Evolutionary conservation across 2,888 invertebrate genomes (phyloP).

Genomic region (Dicycla oo): DNA sequence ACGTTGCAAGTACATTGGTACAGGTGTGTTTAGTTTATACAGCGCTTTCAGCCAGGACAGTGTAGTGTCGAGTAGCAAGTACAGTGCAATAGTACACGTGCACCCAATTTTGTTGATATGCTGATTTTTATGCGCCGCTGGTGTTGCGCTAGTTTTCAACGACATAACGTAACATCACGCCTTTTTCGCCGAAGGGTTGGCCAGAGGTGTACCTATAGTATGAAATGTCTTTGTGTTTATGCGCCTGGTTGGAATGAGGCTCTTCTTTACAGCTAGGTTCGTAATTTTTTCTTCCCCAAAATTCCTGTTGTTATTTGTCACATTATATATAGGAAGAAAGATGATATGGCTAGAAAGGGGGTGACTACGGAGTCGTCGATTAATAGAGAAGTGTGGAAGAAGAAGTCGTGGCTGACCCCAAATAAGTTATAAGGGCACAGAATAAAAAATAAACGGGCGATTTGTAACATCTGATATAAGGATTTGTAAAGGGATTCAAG

Average conservation of each 20-base stretch:
- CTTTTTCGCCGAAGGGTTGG: too few species aligned
- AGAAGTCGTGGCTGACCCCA: background rate
- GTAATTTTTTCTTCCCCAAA: background rate
- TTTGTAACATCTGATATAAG: too few species aligned
- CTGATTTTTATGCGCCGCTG: constrained; percentile 34
- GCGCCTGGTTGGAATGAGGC: background rate
- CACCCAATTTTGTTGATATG: constrained; percentile 41
- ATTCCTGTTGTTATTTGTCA: background rate
- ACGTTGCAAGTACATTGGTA: constrained; percentile 61
- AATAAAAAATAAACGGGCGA: too few species aligned
- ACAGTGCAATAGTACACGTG: constrained; percentile 40
- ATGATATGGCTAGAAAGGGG: background rate
- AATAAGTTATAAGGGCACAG: background rate
- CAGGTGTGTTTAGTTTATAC: constrained; percentile 65
- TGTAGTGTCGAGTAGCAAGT: constrained; percentile 38
- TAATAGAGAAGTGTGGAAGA: background rate
- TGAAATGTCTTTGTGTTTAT: background rate
- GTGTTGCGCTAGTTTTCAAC: constrained; percentile 18
- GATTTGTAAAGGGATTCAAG: too few species aligned
- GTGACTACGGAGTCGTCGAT: background rate
- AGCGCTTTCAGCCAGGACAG: constrained; percentile 57
- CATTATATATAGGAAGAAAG: background rate
- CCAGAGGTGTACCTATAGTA: too few species aligned
- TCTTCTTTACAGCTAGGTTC: background rate
- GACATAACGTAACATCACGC: background rate